Conservation (phyloP, 2,888 invertebrate genomes). For the Caenorhabditis sp. region DNA sequence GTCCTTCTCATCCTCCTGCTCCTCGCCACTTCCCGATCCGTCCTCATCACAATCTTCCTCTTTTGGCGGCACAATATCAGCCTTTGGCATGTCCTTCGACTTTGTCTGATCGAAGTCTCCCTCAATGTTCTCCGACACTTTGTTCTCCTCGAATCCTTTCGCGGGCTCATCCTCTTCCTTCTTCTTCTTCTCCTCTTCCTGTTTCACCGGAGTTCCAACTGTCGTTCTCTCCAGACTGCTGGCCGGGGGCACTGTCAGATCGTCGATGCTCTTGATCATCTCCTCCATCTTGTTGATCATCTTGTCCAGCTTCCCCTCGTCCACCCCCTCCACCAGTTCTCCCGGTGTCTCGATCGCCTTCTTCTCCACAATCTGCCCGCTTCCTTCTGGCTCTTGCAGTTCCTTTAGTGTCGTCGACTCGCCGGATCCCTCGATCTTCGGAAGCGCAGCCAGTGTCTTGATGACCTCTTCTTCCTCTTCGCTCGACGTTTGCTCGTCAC, state of each 20-base stretch:
- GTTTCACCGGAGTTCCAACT: slow-evolving; percentile 1
- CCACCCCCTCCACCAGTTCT: slow-evolving; percentile 21
- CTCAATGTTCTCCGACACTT: slow-evolving; percentile 44
- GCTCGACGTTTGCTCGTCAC: slow-evolving; percentile 42
- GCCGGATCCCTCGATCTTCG: slow-evolving; percentile 52
- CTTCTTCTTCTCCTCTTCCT: slow-evolving; percentile 1
- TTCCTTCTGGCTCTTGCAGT: slow-evolving; percentile 33
- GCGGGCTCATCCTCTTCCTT: slow-evolving; percentile 7
- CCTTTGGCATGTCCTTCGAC: slow-evolving; percentile 53
- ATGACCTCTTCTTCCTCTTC: slow-evolving; percentile 50
- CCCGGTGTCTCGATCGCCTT: slow-evolving; percentile 33
- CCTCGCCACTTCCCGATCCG: slow-evolving; percentile 38
- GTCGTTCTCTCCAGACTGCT: slow-evolving; percentile 25
- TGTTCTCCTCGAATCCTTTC: slow-evolving; percentile 31
- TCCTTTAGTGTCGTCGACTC: slow-evolving; percentile 37
- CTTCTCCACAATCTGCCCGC: slow-evolving; percentile 47
- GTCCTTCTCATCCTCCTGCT: slow-evolving; percentile 10
- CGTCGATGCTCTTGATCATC: slow-evolving; percentile 54
- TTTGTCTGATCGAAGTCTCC: slow-evolving; percentile 52
- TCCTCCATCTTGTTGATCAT: slow-evolving; percentile 59
- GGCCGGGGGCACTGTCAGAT: slow-evolving; percentile 36
- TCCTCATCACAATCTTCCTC: slow-evolving; percentile 54
- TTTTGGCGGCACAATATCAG: slow-evolving; percentile 49
- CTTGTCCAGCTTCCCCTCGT: slow-evolving; percentile 50
- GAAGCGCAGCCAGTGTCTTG: slow-evolving; percentile 40